A percentile compares a stretch with the other conserved stretches of the same genome.
phyloP scores from a whole-genome alignment of 64 coral and sea anemone species.

The Montipora sp. region DNA sequence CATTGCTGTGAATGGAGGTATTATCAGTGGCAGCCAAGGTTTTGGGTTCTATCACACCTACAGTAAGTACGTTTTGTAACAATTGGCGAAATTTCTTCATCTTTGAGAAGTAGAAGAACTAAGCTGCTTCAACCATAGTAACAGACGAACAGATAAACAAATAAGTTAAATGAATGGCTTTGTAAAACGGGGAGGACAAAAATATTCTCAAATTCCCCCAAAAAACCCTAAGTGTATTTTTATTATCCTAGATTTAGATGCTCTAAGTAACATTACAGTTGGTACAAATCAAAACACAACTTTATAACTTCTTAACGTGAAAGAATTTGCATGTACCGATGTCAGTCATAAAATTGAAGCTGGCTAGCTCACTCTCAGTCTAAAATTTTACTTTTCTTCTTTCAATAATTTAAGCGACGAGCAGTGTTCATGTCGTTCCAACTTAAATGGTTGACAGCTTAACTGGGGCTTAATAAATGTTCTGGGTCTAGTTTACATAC shows the following conservation, averaged over 20 bases:
- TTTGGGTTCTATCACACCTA: not conserved
- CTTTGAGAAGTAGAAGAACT: not conserved
- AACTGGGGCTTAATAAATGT: not conserved
- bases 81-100: not conserved
- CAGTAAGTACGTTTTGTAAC: not conserved
- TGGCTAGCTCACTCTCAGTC: not conserved
- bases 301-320: not conserved
- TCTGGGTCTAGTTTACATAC: not conserved
- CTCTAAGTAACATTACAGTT: not conserved
- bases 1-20: too few relatives aligned
- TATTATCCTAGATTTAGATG: not conserved
- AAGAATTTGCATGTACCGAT: not conserved
- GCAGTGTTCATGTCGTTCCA: not conserved
- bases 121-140: too few relatives aligned
- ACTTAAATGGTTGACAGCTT: constrained; percentile 1
- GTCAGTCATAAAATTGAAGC: not conserved
- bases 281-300: not conserved
- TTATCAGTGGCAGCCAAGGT: too few relatives aligned
- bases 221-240: too few relatives aligned
- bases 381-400: too few relatives aligned
- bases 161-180: too few relatives aligned
- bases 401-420: not conserved
- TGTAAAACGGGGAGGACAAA: too few relatives aligned
- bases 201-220: too few relatives aligned
- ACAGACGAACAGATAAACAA: too few relatives aligned